Base-by-base conservation (phyloP, 1,140 invertebrate genomes). In the Orussus abietinus region DNA sequence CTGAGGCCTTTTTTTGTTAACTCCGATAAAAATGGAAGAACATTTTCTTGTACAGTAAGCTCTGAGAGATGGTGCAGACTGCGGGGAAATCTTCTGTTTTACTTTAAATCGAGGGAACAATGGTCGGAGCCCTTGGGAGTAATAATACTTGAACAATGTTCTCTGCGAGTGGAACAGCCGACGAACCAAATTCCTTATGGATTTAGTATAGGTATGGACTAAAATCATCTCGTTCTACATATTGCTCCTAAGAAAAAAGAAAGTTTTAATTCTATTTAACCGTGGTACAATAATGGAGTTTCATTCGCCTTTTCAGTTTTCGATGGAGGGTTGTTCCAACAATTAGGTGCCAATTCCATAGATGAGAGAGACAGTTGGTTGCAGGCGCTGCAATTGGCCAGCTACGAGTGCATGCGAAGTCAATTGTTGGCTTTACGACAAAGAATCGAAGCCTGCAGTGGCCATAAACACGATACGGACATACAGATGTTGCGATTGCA, bases 31-130 rank as follows among this genome's bases (percentile, higher is more conserved):
- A n/a, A n/a, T n/a, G n/a, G n/a, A n/a, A n/a, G n/a, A n/a, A n/a
- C n/a, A n/a, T n/a, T 47, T 50, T 55, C 39, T 61, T 63, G 64
- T 74, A 37, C 72, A 94, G 91, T 87, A 46, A 88, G 81, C 67
- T 74, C 83, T 45, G 84, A 92, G 62, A 75, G 91, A 66, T 95
- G 90, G 86, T 96, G 91, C 75, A 81, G 92, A 42, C 76, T 97
- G 12, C 80, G 89, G 57, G 93, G 93, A 38, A 96, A 96, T 75
- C 73, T 96, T 3, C 72, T 98, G 33, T 96, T 98, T 77, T 96
- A 95, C 72, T 86, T 95, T 66, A 95, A 95, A 70, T 86, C 84
- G 17, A 81, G 85, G 47, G 90, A 96, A 66, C 85, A 85, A 60
- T 90, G 84, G 80, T 90, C 88, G 5, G 88, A 93, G 48, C 89